phyloP scores from a whole-genome alignment of 2,113 vertebrate genomes.

The Proteles cristata region DNA sequence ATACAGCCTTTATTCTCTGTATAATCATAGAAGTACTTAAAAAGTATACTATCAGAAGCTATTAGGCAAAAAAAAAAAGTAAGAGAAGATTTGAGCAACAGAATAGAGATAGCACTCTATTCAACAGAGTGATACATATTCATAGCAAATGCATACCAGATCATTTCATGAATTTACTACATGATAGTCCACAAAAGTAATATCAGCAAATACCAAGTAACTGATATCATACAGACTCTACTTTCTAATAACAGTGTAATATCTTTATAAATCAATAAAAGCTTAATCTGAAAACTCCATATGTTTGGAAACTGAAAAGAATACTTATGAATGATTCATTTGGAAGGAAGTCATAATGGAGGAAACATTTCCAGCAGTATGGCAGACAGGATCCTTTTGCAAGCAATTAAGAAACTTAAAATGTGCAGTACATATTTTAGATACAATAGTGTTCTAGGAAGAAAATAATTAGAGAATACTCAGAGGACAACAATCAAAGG shows the following conservation, averaged over 20 bases:
- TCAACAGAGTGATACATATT: neutral
- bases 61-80: neutral
- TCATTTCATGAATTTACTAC: neutral
- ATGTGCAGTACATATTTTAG: neutral
- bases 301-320: neutral
- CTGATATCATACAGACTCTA: neutral
- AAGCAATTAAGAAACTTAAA: neutral
- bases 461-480: neutral
- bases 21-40: neutral
- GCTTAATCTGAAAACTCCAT: neutral
- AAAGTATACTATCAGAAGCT: neutral
- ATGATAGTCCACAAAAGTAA: neutral
- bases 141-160: neutral
- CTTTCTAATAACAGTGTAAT: neutral
- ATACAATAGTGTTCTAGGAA: neutral
- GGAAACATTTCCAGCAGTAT: neutral
- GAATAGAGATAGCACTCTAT: neutral
- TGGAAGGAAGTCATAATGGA: neutral
- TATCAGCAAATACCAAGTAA: neutral
- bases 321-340: neutral
- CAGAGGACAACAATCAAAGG: neutral
- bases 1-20: neutral
- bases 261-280: slow-evolving; percentile 8
- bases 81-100: neutral
- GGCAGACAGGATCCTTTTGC: neutral